Conservation (phyloP, 1,140 invertebrate genomes). For the Brachionus calyciflorus region DNA sequence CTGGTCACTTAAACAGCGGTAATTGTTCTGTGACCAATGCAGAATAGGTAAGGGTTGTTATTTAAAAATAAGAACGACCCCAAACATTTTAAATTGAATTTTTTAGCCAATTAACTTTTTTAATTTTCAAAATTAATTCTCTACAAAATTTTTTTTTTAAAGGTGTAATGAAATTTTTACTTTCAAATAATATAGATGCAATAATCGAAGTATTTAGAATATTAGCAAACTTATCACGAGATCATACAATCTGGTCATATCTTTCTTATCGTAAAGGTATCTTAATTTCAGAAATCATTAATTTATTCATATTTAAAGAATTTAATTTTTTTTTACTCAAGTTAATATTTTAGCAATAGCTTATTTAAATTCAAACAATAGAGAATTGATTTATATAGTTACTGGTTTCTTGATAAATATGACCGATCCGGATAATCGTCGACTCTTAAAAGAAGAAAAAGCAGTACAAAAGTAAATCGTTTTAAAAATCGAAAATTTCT, state of each 20-base stretch:
- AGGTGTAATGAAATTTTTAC: slow-evolving; percentile 62
- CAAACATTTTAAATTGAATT: too few species aligned
- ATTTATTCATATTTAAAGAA: background rate
- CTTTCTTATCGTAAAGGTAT: slow-evolving; percentile 62
- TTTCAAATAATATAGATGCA: slow-evolving; percentile 63
- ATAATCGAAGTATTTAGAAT: slow-evolving; percentile 68
- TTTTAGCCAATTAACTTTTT: too few species aligned
- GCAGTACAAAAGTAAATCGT: slow-evolving; percentile 60
- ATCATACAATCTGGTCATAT: slow-evolving; percentile 65
- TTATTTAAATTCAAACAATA: slow-evolving; percentile 63
- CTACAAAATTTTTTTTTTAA: slow-evolving; percentile 45
- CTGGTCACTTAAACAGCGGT: too few species aligned
- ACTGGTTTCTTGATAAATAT: slow-evolving; percentile 71
- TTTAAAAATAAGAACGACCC: too few species aligned
- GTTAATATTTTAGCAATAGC: slow-evolving; percentile 63
- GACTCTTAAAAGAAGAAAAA: slow-evolving; percentile 62
- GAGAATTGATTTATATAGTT: slow-evolving; percentile 66
- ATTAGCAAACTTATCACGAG: slow-evolving; percentile 68
- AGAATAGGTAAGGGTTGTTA: too few species aligned
- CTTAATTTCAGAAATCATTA: slow-evolving; percentile 53
- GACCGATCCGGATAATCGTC: slow-evolving; percentile 66
- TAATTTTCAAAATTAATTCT: background rate
- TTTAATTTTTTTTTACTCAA: slow-evolving; percentile 50
- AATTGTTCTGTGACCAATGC: too few species aligned
- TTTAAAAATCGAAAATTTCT: background rate